These are phyloP conservation scores for Hiodon tergisus DNA, from an alignment of 2,113 vertebrate species.

Conservation along the genomic window DNA sequence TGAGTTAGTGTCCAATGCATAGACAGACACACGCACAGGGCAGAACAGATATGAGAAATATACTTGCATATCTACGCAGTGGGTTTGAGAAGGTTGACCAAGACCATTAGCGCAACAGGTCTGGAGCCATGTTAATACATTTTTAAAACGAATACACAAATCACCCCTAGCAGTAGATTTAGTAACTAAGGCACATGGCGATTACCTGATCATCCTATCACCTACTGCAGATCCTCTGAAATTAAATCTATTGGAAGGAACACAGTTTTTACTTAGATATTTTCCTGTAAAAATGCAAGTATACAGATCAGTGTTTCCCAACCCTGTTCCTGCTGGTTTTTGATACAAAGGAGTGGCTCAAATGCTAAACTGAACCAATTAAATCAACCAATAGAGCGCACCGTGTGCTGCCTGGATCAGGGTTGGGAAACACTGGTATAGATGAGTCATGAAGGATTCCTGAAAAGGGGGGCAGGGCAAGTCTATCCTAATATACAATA, in stretches of 20 bases:
- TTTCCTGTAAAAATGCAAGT: slow-evolving; percentile 24
- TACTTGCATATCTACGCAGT: not conserved
- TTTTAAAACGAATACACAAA: slow-evolving; percentile 27
- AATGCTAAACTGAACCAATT: too few relatives aligned
- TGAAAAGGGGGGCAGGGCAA: too few relatives aligned
- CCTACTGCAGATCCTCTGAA: slow-evolving; percentile 95
- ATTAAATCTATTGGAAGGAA: slow-evolving; percentile 88
- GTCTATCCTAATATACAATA: too few relatives aligned
- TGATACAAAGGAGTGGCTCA: too few relatives aligned
- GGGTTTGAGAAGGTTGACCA: not conserved
- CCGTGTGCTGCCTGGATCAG: too few relatives aligned
- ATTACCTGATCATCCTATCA: slow-evolving; percentile 99
- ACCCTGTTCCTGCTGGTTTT: too few relatives aligned
- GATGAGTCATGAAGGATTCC: too few relatives aligned
- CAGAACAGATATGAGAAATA: too few relatives aligned
- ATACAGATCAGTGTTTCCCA: not conserved
- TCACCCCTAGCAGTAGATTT: slow-evolving; percentile 41
- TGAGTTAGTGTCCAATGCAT: too few relatives aligned
- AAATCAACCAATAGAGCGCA: too few relatives aligned
- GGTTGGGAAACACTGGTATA: too few relatives aligned
- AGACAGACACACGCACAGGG: not conserved
- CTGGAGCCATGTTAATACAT: not conserved
- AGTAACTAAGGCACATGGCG: slow-evolving; percentile 45
- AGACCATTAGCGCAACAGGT: not conserved
- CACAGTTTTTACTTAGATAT: slow-evolving; percentile 43